Percentiles rank a stretch among this genome's conserved stretches.
Conservation (phyloP, 2,888 invertebrate species). For the Alitta virens region DNA sequence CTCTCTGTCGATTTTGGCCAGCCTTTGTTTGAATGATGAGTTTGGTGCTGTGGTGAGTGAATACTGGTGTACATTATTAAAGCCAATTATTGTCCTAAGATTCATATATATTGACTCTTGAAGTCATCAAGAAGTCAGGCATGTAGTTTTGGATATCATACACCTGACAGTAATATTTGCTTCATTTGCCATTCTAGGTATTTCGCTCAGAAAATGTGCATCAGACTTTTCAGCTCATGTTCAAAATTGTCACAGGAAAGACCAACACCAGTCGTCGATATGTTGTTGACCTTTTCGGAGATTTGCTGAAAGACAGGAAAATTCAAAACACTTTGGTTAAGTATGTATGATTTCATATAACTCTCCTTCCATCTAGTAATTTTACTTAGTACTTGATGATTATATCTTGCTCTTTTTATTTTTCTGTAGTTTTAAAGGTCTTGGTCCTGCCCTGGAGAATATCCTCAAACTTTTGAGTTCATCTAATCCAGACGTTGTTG, state of each 20-base stretch:
- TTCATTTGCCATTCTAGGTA: conserved; percentile 33
- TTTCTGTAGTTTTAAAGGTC: neutral
- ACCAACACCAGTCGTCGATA: conserved; percentile 51
- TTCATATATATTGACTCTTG: no score
- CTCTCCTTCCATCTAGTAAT: neutral
- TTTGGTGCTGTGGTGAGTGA: conserved; percentile 39
- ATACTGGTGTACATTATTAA: neutral
- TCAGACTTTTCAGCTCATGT: conserved; percentile 57
- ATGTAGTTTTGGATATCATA: neutral
- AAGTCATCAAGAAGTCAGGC: no score
- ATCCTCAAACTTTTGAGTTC: neutral
- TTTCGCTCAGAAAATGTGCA: conserved; percentile 51
- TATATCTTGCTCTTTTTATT: neutral
- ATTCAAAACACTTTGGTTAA: conserved; percentile 40
- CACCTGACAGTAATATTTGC: neutral
- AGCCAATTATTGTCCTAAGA: no score
- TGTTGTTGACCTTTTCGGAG: conserved; percentile 55
- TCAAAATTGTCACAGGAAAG: conserved; percentile 55
- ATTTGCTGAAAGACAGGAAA: conserved; percentile 45
- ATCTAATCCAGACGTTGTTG: no score
- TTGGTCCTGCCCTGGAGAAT: neutral
- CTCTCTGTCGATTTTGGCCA: conserved; percentile 41
- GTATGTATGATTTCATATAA: conserved; percentile 38
- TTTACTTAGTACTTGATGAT: neutral
- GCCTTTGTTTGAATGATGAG: conserved; percentile 44